Base-by-base conservation (phyloP, 2,113 vertebrate species). In the Psilopogon haemacephalus region DNA sequence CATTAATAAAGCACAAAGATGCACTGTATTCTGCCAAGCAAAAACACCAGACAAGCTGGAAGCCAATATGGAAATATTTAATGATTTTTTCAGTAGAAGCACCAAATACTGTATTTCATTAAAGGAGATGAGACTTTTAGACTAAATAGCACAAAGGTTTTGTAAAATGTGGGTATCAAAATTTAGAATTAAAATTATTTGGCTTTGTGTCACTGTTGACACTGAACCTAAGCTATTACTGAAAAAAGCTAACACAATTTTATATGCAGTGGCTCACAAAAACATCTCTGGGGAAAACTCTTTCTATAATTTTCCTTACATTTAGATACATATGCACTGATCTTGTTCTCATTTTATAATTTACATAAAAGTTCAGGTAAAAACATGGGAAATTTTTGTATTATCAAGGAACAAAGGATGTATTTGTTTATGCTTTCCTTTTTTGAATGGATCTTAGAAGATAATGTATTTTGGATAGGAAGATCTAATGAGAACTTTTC, bases 1-100 rank as follows among this genome's bases (percentile, higher is more conserved):
- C 92, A 95, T 97, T 97, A 97, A 97, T 86, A 96, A 88, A 64
- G 26, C 32, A 97, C 95, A 97, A 97, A 96, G 93, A 97, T 95
- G 93, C 91, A 93, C 94, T 95, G 52, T 97, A 88, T 74, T 95
- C 86, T 80, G 64, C 94, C 91, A 96, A 95, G 97, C 97, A 97
- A 98, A 96, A 94, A 93, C 89, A 91, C 28, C 77, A 96, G 93
- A 86, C 84, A 91, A 96, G 85, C 70, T 97, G 96, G 96, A 97
- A 95, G 93, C 83, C 81, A 95, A 91, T 92, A 96, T 96, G 97
- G 96, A 97, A 98, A 96, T 76, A 62, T 95, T 97, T 94, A 96
- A 96, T 96, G 88, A 79, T 50, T 50, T 50, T 95, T 95, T 90
- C 82, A 96, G 88, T 88, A 70, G 42, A 88, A 92, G 80, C 8